Conservation (phyloP, 2,888 invertebrate genomes). For the Sceliomorpha sp. region DNA sequence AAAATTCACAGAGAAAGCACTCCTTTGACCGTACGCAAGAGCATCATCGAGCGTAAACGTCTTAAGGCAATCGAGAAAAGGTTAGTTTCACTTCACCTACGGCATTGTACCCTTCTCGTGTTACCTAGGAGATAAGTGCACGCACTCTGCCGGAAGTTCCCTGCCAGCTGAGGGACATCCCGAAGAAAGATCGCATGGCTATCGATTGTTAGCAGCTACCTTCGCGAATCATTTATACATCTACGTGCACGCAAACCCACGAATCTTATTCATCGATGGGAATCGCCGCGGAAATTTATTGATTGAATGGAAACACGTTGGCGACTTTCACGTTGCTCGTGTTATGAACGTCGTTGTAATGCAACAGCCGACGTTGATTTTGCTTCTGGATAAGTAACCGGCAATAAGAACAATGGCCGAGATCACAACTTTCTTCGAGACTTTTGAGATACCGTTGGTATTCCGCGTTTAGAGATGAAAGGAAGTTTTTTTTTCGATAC, state of each 20-base stretch:
- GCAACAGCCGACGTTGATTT: slow-evolving; percentile 15
- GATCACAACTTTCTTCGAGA: too few species aligned
- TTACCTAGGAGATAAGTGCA: slow-evolving; percentile 45
- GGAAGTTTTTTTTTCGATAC: too few species aligned
- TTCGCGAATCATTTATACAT: slow-evolving; percentile 44
- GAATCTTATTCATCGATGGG: slow-evolving; percentile 39
- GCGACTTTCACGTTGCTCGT: slow-evolving; percentile 34
- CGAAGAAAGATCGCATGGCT: slow-evolving; percentile 29
- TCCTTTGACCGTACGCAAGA: too few species aligned
- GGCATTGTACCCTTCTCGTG: slow-evolving; percentile 37
- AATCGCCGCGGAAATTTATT: slow-evolving; percentile 36
- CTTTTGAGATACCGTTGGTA: too few species aligned
- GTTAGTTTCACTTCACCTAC: slow-evolving; percentile 38
- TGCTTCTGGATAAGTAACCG: slow-evolving; percentile 16
- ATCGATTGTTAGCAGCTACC: slow-evolving; percentile 46
- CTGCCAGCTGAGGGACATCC: slow-evolving; percentile 35
- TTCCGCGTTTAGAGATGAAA: too few species aligned
- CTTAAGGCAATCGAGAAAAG: slow-evolving; percentile 10
- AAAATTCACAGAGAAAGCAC: too few species aligned
- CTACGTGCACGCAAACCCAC: slow-evolving; percentile 33
- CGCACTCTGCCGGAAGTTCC: slow-evolving; percentile 33
- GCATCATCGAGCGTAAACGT: too few species aligned
- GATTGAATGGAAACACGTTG: slow-evolving; percentile 25
- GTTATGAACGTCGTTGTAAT: slow-evolving; percentile 9
- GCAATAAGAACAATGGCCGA: too few species aligned